These are phyloP conservation scores for Leptodactylus fuscus DNA, from an alignment of 2,113 vertebrate genomes.

Conservation along the genomic window DNA sequence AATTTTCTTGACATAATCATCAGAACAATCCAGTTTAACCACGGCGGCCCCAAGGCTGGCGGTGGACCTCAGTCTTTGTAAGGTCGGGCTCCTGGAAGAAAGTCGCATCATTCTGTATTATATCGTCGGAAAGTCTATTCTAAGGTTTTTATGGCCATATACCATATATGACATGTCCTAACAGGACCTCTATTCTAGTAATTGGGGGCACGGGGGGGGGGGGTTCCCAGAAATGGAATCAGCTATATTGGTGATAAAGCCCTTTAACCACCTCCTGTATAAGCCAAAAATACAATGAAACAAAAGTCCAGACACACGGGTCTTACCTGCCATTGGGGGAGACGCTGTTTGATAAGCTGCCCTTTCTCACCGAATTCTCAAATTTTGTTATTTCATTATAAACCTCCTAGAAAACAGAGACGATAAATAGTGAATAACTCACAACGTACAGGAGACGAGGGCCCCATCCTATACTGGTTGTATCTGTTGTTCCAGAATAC, in stretches of 20 bases:
- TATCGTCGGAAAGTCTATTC: too few relatives aligned
- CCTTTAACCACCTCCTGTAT: too few relatives aligned
- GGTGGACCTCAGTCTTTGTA: constrained; percentile 26
- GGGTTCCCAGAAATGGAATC: too few relatives aligned
- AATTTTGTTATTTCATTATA: constrained; percentile 84
- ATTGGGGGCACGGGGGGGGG: too few relatives aligned
- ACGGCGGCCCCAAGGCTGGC: constrained; percentile 61
- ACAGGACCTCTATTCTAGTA: too few relatives aligned
- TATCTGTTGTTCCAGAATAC: too few relatives aligned
- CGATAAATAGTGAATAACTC: not conserved
- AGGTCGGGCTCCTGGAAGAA: constrained; percentile 43
- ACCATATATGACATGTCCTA: too few relatives aligned
- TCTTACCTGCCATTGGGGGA: constrained; percentile 69
- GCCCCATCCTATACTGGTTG: too few relatives aligned
- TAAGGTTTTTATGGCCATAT: too few relatives aligned
- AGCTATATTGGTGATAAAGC: too few relatives aligned
- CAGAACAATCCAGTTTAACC: constrained; percentile 78
- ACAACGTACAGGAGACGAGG: not conserved
- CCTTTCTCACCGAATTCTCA: constrained; percentile 78
- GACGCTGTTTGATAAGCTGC: constrained; percentile 57
- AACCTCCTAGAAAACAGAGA: constrained; percentile 73
- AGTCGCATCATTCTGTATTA: not conserved
- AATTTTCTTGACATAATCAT: constrained; percentile 85
- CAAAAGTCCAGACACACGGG: too few relatives aligned
- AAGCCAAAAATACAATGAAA: too few relatives aligned